phyloP scores from a whole-genome alignment of 35 echinoderm and acorn worm genomes.

The Anneissia japonica region DNA sequence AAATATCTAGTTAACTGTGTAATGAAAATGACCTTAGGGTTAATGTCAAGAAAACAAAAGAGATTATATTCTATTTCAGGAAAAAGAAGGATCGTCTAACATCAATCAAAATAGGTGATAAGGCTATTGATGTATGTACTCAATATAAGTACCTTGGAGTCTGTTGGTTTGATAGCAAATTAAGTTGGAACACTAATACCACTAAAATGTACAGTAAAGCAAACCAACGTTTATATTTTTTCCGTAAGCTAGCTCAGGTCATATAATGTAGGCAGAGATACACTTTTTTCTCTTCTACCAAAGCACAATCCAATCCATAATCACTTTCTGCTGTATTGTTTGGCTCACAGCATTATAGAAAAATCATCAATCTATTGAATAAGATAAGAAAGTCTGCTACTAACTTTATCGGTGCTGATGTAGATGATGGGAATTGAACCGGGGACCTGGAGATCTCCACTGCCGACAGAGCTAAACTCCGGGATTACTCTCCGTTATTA shows the following conservation, averaged over 20 bases:
- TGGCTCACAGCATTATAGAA: too few relatives aligned
- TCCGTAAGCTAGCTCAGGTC: background rate
- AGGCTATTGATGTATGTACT: background rate
- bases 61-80: slow-evolving; percentile 7
- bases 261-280: background rate
- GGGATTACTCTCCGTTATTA: too few relatives aligned
- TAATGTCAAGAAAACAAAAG: slow-evolving; percentile 18
- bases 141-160: background rate
- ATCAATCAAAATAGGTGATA: slow-evolving; percentile 1
- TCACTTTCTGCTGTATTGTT: too few relatives aligned
- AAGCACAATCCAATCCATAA: too few relatives aligned
- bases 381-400: too few relatives aligned
- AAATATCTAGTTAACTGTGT: slow-evolving; percentile 2
- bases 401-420: too few relatives aligned
- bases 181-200: slow-evolving; percentile 1
- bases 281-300: background rate
- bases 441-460: too few relatives aligned
- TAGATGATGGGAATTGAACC: too few relatives aligned
- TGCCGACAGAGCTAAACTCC: too few relatives aligned
- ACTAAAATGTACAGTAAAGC: background rate
- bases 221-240: slow-evolving; percentile 1
- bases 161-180: background rate
- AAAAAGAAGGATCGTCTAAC: background rate
- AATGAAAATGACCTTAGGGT: slow-evolving; percentile 1
- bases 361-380: too few relatives aligned